These are phyloP conservation scores for Stenodera caucasica DNA, from an alignment of 2,888 invertebrate species.

Conservation along the genomic window DNA sequence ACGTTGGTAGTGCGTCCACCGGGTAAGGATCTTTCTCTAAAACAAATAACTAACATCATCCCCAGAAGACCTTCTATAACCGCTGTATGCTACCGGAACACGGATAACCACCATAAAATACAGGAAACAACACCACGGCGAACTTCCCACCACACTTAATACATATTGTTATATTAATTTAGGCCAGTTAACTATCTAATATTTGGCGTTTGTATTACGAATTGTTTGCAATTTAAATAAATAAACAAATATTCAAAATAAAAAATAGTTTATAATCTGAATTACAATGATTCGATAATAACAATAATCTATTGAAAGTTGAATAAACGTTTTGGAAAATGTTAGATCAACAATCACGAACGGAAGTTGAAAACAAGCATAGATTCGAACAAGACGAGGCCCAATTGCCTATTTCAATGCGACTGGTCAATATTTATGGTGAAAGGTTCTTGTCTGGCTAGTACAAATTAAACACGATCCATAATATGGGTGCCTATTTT, in stretches of 20 bases:
- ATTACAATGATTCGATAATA: slow-evolving; percentile 58
- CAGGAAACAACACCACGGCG: slow-evolving; percentile 7
- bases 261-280: slow-evolving; percentile 29
- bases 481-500: slow-evolving; percentile 32
- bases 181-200: not conserved
- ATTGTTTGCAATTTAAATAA: not conserved
- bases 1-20: slow-evolving; percentile 85
- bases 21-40: slow-evolving; percentile 88
- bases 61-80: slow-evolving; percentile 5
- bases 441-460: slow-evolving; percentile 33
- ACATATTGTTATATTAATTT: slow-evolving; percentile 7
- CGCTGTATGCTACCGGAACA: slow-evolving; percentile 8
- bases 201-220: slow-evolving; percentile 14
- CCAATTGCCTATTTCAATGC: slow-evolving; percentile 43
- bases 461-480: slow-evolving; percentile 41
- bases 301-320: slow-evolving; percentile 37
- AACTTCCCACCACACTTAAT: slow-evolving; percentile 2
- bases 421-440: slow-evolving; percentile 42
- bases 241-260: not conserved
- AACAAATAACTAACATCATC: slow-evolving; percentile 43
- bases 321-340: slow-evolving; percentile 26
- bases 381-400: slow-evolving; percentile 38
- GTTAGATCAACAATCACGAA: slow-evolving; percentile 33
- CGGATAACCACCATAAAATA: slow-evolving; percentile 1
- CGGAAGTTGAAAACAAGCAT: slow-evolving; percentile 41